A percentile compares a stretch with the other conserved stretches of the same genome.
Conservation (phyloP, 2,888 invertebrate species). For the Tiliacea citrago region DNA sequence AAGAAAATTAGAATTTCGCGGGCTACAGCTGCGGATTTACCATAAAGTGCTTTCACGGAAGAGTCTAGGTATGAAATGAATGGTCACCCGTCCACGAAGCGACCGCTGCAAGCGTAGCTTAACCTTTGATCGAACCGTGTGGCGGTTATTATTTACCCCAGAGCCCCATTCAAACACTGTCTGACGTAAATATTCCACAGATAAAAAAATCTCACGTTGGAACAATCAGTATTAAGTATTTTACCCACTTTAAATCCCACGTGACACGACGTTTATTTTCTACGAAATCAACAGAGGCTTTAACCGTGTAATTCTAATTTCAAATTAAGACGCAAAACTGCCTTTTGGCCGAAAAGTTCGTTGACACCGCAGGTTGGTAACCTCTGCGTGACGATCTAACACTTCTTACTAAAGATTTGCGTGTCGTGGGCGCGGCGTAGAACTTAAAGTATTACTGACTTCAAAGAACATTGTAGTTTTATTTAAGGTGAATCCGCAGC, state of each 20-base stretch:
- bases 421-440: background rate
- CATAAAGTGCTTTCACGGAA: no score
- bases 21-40: no score
- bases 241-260: background rate
- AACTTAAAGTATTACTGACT: conserved; percentile 5
- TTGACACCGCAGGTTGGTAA: conserved; percentile 17
- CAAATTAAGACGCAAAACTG: conserved; percentile 30
- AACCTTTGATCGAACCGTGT: no score
- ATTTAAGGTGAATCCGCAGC: no score
- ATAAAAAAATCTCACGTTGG: background rate
- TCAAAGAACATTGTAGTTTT: no score
- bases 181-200: no score
- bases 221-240: background rate
- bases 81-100: no score
- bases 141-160: no score
- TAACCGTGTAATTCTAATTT: conserved; percentile 3
- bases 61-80: no score
- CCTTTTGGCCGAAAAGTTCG: conserved; percentile 10
- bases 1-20: no score
- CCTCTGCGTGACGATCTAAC: conserved; percentile 20
- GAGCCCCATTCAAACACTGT: no score
- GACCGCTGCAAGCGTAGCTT: no score
- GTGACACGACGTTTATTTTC: background rate
- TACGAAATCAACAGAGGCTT: conserved; percentile 12
- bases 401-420: background rate